Evolutionary conservation across 2,888 invertebrate genomes (phyloP), one percentile per base, ranked within the genome.

Genomic region (Liodrosophila aerea): DNA sequence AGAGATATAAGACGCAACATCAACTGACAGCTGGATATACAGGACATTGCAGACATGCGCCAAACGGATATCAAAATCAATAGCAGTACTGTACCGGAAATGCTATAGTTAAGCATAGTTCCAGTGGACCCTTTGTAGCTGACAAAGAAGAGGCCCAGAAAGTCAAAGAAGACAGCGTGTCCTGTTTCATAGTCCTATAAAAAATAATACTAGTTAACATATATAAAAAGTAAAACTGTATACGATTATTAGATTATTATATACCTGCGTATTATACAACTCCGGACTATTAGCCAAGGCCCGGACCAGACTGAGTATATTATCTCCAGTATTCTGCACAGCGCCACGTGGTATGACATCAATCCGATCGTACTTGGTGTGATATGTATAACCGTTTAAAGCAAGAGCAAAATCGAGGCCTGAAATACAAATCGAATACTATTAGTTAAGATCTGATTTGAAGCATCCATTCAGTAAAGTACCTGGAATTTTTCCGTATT

Each of bases 331-430:
- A 73, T 93, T 91, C 87, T 96, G 96, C 22, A 95, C 87, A 1
- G 94, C 93, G 0, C 94, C 95, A 0, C 91, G 86, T n/a, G 91
- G 91, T 18, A 96, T 91, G 4, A 92, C 89, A 1, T 91, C 91
- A 0, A 92, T 91, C 22, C 87, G 89, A 88, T 96, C 96, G 89
- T 93, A 93, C 40, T 93, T 92, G 0, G 96, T 95, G 88, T 95
- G 95, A 88, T 95, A 95, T 8, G 95, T 93, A 85, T 93, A 93
- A 0, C 95, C 95, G 91, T 95, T 94, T 45, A 93, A 29, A 7
- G 51, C 53, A n/a, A 94, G 94, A 0, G 95, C 95, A 77, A 95
- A 92, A 88, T 95, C 95, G 36, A 95, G 86, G 8, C 95, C 95
- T 93, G 4, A n/a, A 1, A 4, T 8, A 31, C 7, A 11, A 11